Base-by-base conservation (phyloP, 2,113 vertebrate genomes). In the Boleophthalmus pectinirostris region DNA sequence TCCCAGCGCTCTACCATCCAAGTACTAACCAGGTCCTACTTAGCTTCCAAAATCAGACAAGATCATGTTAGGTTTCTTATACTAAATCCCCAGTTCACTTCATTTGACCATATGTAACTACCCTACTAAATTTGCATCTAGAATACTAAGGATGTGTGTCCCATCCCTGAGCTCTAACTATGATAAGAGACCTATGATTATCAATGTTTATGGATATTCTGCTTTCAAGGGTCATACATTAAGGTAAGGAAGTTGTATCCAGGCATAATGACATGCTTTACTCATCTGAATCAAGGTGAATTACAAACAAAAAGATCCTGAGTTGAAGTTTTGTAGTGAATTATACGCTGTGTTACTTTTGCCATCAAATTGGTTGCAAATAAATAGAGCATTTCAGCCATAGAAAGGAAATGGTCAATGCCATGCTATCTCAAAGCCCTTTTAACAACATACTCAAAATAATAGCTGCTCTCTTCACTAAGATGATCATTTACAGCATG, bases 401-500 rank as follows among this genome's bases (percentile, higher is more conserved):
- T 60, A 69, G 84, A 83, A 83, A 80, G 77, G 74, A 84, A 82
- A 57, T 77, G 65, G 60, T 49, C 75, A 60, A 33, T 53, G 70
- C 70, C 69, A 64, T 69, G 64, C 70, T 54, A 77, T 65, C 56
- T 58, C 82, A 83, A 84, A 90, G 85, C 85, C 85, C 80, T 87
- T 89, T 91, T 84, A 85, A 87, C 87, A 85, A 86, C 78, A 82
- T 86, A 81, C 84, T 90, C 74, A 77, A 89, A 88, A 87, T 85
- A 70, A 87, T 87, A 87, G 82, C 85, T 81, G 78, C 86, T 80
- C 68, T 85, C 79, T 84, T 79, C 82, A 72, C 87, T 78, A 75
- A 90, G 85, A 88, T 87, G 87, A 91, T 93, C 79, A 90, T 91
- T 91, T 88, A 84, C 88, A 90, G 77, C 76, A 70, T 72, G 78